Evolutionary conservation across 2,888 invertebrate genomes (phyloP).

Genomic region (Chironomus riparius): DNA sequence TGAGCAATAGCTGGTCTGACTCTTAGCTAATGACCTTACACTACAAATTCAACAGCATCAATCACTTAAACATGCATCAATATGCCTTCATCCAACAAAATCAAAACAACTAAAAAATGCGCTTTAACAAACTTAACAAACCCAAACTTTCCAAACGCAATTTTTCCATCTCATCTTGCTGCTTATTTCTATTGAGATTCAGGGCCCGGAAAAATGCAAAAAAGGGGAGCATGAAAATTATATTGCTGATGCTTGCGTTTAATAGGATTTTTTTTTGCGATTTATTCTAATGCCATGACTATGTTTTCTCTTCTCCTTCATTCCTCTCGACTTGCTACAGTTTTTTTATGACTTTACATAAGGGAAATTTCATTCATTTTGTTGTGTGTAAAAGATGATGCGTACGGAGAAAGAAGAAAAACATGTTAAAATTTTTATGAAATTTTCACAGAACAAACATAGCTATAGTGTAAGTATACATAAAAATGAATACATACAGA

Average conservation of each 20-base stretch:
- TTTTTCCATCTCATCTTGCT: too few species aligned
- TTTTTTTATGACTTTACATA: conserved; percentile 15
- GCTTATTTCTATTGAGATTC: not conserved
- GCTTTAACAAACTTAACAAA: too few species aligned
- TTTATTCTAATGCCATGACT: conserved; percentile 21
- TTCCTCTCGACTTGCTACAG: conserved; percentile 2
- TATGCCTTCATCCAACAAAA: too few species aligned
- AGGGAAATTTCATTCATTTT: conserved; percentile 17
- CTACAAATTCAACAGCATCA: too few species aligned
- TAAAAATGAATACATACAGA: not conserved
- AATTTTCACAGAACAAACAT: not conserved
- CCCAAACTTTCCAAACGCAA: too few species aligned
- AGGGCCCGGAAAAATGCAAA: conserved; percentile 1
- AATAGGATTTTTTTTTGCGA: conserved; percentile 16
- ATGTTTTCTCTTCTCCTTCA: not conserved
- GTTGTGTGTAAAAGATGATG: not conserved
- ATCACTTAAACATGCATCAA: too few species aligned
- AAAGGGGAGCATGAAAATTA: conserved; percentile 15
- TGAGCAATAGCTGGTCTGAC: too few species aligned
- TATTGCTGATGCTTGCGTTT: conserved; percentile 21
- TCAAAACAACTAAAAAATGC: too few species aligned
- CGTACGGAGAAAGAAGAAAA: not conserved
- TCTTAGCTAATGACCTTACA: too few species aligned
- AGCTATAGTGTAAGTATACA: not conserved
- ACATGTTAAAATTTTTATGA: conserved; percentile 2